These are phyloP conservation scores for Smutsia temminckii DNA, from an alignment of 2,797 vertebrate species.

Conservation along the genomic window DNA sequence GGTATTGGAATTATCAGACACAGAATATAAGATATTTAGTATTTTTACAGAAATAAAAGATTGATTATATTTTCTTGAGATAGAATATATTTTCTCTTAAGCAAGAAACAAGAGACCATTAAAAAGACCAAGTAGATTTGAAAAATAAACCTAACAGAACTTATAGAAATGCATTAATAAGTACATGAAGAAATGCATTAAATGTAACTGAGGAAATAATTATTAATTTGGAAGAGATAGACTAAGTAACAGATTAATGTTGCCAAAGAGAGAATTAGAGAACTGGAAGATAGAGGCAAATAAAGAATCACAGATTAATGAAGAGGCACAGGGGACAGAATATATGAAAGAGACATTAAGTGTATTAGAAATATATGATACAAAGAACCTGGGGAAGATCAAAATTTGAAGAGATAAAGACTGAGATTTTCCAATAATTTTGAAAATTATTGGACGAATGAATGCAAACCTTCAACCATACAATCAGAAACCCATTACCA, in stretches of 20 bases:
- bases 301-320: neutral
- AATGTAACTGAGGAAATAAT: slow-evolving; percentile 20
- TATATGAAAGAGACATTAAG: neutral
- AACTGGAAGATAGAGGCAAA: neutral
- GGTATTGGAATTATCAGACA: neutral
- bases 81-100: neutral
- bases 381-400: neutral
- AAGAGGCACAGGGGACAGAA: neutral
- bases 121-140: neutral
- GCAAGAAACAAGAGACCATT: neutral
- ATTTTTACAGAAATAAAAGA: slow-evolving; percentile 5
- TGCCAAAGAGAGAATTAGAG: neutral
- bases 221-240: neutral
- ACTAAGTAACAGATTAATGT: slow-evolving; percentile 12
- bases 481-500: slow-evolving; percentile 20
- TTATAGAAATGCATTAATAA: neutral
- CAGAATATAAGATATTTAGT: neutral
- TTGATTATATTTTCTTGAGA: neutral
- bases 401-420: neutral
- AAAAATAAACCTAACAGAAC: neutral
- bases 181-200: slow-evolving; percentile 2
- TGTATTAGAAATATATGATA: neutral
- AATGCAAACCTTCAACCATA: neutral
- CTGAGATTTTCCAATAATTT: neutral
- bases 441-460: neutral